Evolutionary conservation across 2,113 vertebrate species (phyloP), one percentile per base, ranked within the genome.

Genomic region (Campylorhamphus procurvoides): DNA sequence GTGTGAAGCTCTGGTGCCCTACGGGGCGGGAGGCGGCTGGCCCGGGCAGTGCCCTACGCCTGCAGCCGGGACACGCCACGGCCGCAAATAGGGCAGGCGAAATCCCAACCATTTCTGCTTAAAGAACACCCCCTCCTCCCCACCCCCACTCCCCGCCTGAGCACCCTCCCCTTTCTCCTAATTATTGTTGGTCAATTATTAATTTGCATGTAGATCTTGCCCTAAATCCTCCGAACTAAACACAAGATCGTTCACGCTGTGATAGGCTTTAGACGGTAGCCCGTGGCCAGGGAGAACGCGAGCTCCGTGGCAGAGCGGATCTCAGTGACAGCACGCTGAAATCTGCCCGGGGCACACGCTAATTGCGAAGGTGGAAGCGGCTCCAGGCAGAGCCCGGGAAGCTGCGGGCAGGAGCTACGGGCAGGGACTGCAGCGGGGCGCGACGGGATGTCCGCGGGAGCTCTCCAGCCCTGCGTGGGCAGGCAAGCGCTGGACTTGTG

Each of bases 141-240:
- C 75, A 71, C 75, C 74, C 75, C 63, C 63, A 16, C 29, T 18
- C 60, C 42, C 62, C 33, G 46, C 60, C 46, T 17, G 76, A 62
- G 31, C 63, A 53, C 84, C 74, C 84, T 63, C 91, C 85, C 67
- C 74, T 78, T 88, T 64, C 84, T 47, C 49, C 94, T 87, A 85
- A 95, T 96, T 95, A 93, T 72, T 85, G 92, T 52, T 73, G 89
- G 94, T 93, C 92, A 94, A 91, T 94, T 96, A 93, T 96, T 94
- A 97, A 96, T 97, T 96, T 93, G 92, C 93, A 89, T 93, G 88
- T 84, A 96, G 92, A 85, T 58, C 62, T 89, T 71, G 81, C 64
- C 84, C 92, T 90, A 82, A 95, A 94, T 60, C 87, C 93, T 60
- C 62, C 24, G 58, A 74, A 87, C 82, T 59, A 37, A 84, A 59